Conservation (phyloP, 2,888 invertebrate genomes). For the Chrysina gloriosa region DNA sequence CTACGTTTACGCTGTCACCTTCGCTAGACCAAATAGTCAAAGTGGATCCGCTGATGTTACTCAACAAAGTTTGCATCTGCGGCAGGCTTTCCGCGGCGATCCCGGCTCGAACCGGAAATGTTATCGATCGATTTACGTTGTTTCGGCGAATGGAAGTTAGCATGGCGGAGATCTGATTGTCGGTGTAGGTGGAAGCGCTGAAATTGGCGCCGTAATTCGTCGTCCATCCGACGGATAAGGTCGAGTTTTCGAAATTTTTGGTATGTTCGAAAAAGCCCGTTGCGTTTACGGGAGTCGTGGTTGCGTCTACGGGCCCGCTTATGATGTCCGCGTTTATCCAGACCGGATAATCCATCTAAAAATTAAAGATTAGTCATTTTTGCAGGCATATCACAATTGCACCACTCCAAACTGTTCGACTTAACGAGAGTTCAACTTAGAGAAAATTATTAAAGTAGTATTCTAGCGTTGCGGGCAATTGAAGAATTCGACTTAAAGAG, state of each 20-base stretch:
- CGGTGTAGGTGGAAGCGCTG: constrained; percentile 71
- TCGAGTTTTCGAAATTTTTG: constrained; percentile 71
- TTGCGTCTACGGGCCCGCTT: constrained; percentile 76
- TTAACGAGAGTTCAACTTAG: too few relatives aligned
- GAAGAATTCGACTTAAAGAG: too few relatives aligned
- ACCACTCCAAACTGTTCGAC: too few relatives aligned
- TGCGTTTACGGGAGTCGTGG: constrained; percentile 73
- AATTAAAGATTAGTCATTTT: neutral
- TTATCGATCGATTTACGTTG: constrained; percentile 75
- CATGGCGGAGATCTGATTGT: constrained; percentile 77
- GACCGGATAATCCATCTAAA: constrained; percentile 77
- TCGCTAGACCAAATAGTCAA: constrained; percentile 84
- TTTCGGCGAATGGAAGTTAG: constrained; percentile 68
- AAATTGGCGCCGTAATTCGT: constrained; percentile 72
- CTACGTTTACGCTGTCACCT: constrained; percentile 75
- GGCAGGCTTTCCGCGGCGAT: constrained; percentile 75
- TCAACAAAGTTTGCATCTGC: constrained; percentile 72
- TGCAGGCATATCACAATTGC: neutral
- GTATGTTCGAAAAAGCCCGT: constrained; percentile 71
- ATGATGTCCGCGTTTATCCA: constrained; percentile 93
- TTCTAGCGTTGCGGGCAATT: too few relatives aligned
- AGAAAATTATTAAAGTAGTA: too few relatives aligned
- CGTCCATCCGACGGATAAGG: constrained; percentile 89
- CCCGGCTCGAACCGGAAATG: constrained; percentile 82
- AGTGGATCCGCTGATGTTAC: constrained; percentile 69